A percentile compares a stretch with the other conserved stretches of the same genome.
These are phyloP conservation scores for Alosa alosa DNA, from an alignment of 2,113 vertebrate genomes.

Conservation along the genomic window DNA sequence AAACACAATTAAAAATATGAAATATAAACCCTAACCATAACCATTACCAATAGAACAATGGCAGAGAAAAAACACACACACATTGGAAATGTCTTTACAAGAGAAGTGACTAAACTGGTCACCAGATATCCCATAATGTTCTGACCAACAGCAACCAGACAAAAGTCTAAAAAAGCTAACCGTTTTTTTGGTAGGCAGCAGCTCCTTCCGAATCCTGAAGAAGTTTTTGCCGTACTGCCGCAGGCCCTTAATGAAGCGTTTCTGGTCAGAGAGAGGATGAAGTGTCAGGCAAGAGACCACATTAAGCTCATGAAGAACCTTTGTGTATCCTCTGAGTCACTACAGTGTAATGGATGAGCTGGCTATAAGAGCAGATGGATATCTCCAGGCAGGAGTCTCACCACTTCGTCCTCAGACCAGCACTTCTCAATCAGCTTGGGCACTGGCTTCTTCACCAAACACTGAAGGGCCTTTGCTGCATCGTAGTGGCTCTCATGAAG, in stretches of 20 bases:
- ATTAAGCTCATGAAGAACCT: slow-evolving; percentile 1
- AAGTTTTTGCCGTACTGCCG: slow-evolving; percentile 99
- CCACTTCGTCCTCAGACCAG: slow-evolving; percentile 98
- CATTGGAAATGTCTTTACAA: neutral
- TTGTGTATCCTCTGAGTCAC: neutral
- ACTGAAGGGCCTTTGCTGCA: slow-evolving; percentile 95
- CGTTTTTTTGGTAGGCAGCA: slow-evolving; percentile 87
- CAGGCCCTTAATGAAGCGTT: slow-evolving; percentile 96
- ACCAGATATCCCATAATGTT: neutral
- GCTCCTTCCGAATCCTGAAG: slow-evolving; percentile 95
- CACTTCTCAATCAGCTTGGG: slow-evolving; percentile 97
- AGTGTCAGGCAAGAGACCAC: slow-evolving; percentile 32
- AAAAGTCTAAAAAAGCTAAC: slow-evolving; percentile 60
- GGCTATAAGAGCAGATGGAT: neutral
- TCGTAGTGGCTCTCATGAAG: slow-evolving; percentile 95
- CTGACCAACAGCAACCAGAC: neutral
- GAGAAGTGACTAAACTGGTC: neutral
- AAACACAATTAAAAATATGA: neutral
- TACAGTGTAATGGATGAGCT: neutral
- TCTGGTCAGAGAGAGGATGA: slow-evolving; percentile 66
- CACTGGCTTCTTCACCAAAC: slow-evolving; percentile 97
- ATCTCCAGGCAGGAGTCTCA: slow-evolving; percentile 63
- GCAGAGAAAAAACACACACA: neutral
- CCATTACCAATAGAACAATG: neutral
- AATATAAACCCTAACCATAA: too few species aligned